Conservation (phyloP, 2,113 vertebrate species). For the Urocolius indicus region DNA sequence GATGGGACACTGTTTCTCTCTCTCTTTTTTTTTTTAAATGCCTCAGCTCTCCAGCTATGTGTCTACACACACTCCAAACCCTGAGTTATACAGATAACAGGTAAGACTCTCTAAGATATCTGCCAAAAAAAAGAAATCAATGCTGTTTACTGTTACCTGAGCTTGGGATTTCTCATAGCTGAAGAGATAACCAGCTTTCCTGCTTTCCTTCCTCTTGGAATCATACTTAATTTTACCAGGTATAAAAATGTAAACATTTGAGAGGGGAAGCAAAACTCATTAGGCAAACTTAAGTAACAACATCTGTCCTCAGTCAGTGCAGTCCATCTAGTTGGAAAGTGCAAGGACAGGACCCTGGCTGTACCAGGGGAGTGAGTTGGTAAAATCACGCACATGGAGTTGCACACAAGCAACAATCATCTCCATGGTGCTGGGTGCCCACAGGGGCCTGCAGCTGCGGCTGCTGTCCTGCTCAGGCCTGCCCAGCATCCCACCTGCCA, state of each 20-base stretch:
- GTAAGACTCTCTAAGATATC: background rate
- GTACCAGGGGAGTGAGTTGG: background rate
- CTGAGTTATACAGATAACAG: background rate
- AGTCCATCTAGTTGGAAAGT: background rate
- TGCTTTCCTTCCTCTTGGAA: background rate
- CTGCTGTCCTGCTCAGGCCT: background rate
- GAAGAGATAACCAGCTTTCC: background rate
- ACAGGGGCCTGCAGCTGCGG: background rate
- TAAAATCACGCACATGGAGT: background rate
- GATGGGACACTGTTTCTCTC: background rate
- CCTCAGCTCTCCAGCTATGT: background rate
- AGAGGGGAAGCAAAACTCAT: background rate
- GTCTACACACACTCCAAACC: background rate
- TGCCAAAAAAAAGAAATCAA: background rate
- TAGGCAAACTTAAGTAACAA: background rate
- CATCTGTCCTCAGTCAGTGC: background rate
- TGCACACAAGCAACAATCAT: background rate
- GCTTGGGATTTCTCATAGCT: background rate
- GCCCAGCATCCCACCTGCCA: background rate
- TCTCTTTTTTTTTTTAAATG: background rate
- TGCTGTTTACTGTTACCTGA: background rate
- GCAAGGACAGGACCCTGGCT: accelerated
- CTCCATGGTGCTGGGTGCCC: background rate
- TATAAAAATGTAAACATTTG: background rate
- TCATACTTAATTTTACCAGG: background rate